Percentiles rank a stretch among this genome's conserved stretches.
Conservation (phyloP, 2,888 invertebrate genomes). For the Macrosiphum euphorbiae region DNA sequence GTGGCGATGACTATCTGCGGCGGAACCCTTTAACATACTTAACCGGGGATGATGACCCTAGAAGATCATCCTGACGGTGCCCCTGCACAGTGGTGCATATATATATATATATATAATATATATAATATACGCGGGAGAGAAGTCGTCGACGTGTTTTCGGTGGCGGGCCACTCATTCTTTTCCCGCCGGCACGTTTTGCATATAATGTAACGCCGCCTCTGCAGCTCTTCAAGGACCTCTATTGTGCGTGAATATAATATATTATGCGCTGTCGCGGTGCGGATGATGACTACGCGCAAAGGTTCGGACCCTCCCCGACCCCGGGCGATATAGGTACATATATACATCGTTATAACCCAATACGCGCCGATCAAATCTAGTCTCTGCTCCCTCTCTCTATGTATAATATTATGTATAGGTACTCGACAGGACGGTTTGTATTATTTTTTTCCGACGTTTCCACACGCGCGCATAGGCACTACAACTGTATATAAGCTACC, state of each 20-base stretch:
- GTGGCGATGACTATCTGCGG: background rate
- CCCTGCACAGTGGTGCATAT: background rate
- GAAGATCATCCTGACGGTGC: background rate
- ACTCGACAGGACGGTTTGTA: slow-evolving; percentile 16
- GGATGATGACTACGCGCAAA: slow-evolving; percentile 26
- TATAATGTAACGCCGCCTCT: background rate
- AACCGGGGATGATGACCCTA: slow-evolving; percentile 1
- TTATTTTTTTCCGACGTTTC: slow-evolving; percentile 16
- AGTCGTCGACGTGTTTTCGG: slow-evolving; percentile 35
- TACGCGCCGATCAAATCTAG: slow-evolving; percentile 8
- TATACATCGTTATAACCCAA: background rate
- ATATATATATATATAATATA: too few species aligned
- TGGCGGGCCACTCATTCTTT: slow-evolving; percentile 46
- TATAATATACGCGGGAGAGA: background rate
- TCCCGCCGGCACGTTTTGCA: slow-evolving; percentile 30
- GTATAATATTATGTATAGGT: background rate
- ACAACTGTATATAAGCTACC: background rate
- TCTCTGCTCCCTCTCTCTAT: background rate
- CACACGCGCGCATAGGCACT: background rate
- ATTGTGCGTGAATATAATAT: slow-evolving; percentile 8
- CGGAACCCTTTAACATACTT: slow-evolving; percentile 12
- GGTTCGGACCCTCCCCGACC: slow-evolving; percentile 32
- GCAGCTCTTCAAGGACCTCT: background rate
- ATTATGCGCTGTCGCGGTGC: background rate
- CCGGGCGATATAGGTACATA: background rate